Base-by-base conservation (phyloP, 2,888 invertebrate genomes). In the Drosophila heteroneura region DNA sequence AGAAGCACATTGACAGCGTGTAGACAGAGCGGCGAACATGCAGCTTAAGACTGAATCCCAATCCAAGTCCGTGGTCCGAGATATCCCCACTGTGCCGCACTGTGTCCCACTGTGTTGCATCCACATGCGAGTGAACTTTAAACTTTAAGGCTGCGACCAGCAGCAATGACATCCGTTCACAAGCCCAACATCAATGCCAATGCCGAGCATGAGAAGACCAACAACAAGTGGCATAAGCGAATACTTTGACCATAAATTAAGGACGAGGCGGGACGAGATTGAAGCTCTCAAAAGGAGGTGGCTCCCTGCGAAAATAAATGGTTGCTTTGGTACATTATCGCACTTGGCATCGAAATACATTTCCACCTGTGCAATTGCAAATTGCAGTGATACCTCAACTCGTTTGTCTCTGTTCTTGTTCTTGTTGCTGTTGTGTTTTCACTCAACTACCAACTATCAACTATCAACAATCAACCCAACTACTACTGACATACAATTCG, bases 321-420 rank as follows among this genome's bases (percentile, higher is more conserved):
- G 71, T 89, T 88, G 84, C 74, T 57, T 83, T 79, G 85, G 77
- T 82, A 80, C 83, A 81, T 86, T 91, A 91, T 91, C 91, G 86
- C 85, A 81, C 80, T 81, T 74, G 84, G 78, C 85, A 91, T 91
- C 92, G 83, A 86, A 87, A 89, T 91, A 89, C 91, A 91, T 91
- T 86, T 91, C 81, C 91, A 91, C 89, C 91, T 90, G 92, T 82
- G 83, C 88, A 90, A 86, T 89, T 85, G 83, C 91, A 90, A 89
- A 91, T 91, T 88, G 86, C 89, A 83, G 79, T 90, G 90, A 88
- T 88, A 89, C 74, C 77, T 74, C 74, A 35, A 35, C 54, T 56
- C 10, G 54, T 56, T 35, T 56, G 35, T n/a, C 26, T n/a, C 14
- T 53, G 54, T 19, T 19, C 37, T 16, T 37, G 6, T 28, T 10